Evolutionary conservation across 2,888 invertebrate genomes (phyloP).

Genomic region (Magallana nippona): DNA sequence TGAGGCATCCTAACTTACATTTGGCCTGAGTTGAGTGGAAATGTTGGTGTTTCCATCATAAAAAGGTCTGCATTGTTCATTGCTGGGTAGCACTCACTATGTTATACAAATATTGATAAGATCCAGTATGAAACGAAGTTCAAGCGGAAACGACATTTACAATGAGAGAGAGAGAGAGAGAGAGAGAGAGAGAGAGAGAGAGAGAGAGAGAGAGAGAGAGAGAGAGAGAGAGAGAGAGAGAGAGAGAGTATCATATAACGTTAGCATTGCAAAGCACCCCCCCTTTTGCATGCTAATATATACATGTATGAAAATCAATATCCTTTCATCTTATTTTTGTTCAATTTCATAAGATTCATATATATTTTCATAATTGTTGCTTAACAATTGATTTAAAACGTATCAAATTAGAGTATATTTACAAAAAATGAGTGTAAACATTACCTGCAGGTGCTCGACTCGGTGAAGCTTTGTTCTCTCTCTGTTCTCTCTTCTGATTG

Average conservation of each 20-base stretch:
- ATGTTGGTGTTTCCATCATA: conserved; percentile 14
- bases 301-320: neutral
- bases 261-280: neutral
- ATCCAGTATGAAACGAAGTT: too few species aligned
- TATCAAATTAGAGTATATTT: neutral
- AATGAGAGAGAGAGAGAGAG: too few species aligned
- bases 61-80: conserved; percentile 26
- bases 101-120: too few species aligned
- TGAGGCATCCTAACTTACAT: neutral
- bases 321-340: neutral
- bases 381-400: neutral
- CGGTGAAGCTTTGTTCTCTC: conserved; percentile 44
- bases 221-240: too few species aligned
- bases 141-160: too few species aligned
- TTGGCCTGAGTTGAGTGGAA: neutral
- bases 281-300: too few species aligned
- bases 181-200: too few species aligned
- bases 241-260: neutral
- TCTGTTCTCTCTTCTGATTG: conserved; percentile 44
- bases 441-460: conserved; percentile 45
- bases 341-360: neutral
- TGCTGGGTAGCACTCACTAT: conserved; percentile 4
- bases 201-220: too few species aligned
- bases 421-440: conserved; percentile 40
- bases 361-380: neutral